phyloP scores from a whole-genome alignment of 2,113 vertebrate genomes.

The Microtus ochrogaster region DNA sequence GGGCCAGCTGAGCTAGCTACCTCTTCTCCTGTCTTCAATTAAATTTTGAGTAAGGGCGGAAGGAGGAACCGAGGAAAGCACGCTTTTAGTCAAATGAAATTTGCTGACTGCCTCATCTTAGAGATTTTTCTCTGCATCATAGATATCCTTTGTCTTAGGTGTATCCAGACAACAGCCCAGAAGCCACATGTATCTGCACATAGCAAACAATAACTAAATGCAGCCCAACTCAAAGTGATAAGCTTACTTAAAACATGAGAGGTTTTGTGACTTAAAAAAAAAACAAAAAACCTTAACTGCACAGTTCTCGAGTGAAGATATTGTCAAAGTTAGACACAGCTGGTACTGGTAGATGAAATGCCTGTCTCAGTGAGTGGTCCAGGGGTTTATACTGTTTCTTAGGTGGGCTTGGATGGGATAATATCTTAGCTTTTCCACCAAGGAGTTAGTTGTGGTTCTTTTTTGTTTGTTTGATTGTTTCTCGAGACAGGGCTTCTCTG shows the following conservation, averaged over 20 bases:
- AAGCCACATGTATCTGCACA: not conserved
- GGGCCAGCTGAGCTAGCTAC: constrained; percentile 85
- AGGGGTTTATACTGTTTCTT: not conserved
- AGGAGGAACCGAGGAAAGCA: constrained; percentile 71
- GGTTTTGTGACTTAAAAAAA: not conserved
- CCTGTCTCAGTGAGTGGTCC: not conserved
- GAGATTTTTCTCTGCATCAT: constrained; percentile 52
- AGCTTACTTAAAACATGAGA: not conserved
- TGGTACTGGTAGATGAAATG: constrained; percentile 31
- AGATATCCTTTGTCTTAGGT: not conserved
- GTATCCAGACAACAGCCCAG: not conserved
- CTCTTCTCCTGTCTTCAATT: constrained; percentile 85
- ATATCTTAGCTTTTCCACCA: constrained; percentile 16
- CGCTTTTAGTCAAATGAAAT: constrained; percentile 69
- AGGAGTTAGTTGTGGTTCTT: not conserved
- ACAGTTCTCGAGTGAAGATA: not conserved
- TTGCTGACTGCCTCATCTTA: constrained; percentile 63
- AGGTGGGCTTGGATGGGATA: not conserved
- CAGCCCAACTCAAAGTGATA: not conserved
- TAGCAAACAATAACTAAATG: not conserved
- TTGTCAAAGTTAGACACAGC: not conserved
- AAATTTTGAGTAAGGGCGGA: constrained; percentile 81
- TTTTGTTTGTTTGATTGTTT: no score
- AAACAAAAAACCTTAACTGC: not conserved
- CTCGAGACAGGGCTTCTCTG: no score